Evolutionary conservation across 2,113 vertebrate genomes (phyloP), one percentile per base, ranked within the genome.

Genomic region (Anarhynchus alexandrinus): DNA sequence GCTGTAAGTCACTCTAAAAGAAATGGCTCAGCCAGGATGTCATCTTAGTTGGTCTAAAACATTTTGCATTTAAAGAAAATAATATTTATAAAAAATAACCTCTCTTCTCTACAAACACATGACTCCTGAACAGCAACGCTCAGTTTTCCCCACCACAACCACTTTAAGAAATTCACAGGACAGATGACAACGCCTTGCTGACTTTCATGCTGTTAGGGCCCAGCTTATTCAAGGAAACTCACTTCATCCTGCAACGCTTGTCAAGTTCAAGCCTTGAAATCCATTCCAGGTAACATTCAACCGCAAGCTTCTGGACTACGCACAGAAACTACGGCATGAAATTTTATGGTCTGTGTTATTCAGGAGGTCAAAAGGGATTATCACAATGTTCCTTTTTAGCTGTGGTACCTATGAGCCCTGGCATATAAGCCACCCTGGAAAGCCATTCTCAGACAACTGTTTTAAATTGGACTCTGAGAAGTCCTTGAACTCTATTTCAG

Each of bases 311-410:
- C 84, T 94, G 85, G 91, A 49, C 79, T 29, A 82, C 4, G 10
- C 79, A 91, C 82, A 95, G 88, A 94, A 95, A 85, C 74, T 32
- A 88, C 11, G 2, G 70, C 82, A 82, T 69, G 74, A 94, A 88
- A 78, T 66, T 72, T 93, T 94, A 95, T 74, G 62, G 55, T 64
- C 55, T 93, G 59, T 95, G 91, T 86, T 88, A 93, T 55, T 78
- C 62, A 59, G 70, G 54, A 91, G 74, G 85, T 91, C 62, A 47
- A 89, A 89, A 76, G 67, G 64, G 71, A 94, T 93, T 93, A 94
- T 83, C 93, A 94, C 79, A 95, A 69, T 86, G 64, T 23, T 96
- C 71, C 81, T 94, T 97, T 95, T 80, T 66, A 95, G 78, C 66
- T 0, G 0, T 51, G 47, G 38, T 51, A 82, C 81, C 78, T 94